phyloP scores from a whole-genome alignment of 2,888 invertebrate species.

The Gastrophysa polygoni region DNA sequence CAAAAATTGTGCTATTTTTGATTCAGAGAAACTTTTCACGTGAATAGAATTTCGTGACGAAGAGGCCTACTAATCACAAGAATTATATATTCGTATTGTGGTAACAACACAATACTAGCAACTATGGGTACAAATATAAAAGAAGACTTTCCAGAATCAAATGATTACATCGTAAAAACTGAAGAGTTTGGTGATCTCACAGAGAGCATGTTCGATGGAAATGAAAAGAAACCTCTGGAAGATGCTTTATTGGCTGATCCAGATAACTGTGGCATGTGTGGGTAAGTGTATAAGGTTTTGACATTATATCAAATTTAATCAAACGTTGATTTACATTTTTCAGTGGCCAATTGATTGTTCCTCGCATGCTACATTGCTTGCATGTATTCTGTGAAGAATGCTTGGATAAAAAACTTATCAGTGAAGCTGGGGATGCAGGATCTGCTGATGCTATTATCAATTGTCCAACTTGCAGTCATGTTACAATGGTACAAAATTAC shows the following conservation, averaged over 20 bases:
- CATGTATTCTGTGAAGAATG: slow-evolving; percentile 96
- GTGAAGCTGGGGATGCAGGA: slow-evolving; percentile 71
- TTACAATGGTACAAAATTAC: slow-evolving; percentile 71
- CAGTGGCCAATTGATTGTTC: slow-evolving; percentile 66
- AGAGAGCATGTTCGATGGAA: slow-evolving; percentile 54
- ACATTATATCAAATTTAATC: slow-evolving; percentile 20
- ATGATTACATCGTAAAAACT: slow-evolving; percentile 45
- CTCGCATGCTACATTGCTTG: slow-evolving; percentile 89
- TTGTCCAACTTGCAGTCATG: slow-evolving; percentile 85
- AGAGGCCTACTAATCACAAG: slow-evolving; percentile 48
- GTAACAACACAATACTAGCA: slow-evolving; percentile 32
- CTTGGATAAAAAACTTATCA: slow-evolving; percentile 78
- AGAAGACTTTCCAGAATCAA: slow-evolving; percentile 48
- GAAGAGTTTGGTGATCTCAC: slow-evolving; percentile 53
- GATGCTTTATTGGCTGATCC: slow-evolving; percentile 57
- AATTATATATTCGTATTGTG: slow-evolving; percentile 36
- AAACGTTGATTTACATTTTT: slow-evolving; percentile 21
- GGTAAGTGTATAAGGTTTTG: slow-evolving; percentile 49
- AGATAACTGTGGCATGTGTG: slow-evolving; percentile 58
- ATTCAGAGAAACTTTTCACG: slow-evolving; percentile 55
- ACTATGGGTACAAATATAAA: slow-evolving; percentile 49
- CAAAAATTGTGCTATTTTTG: slow-evolving; percentile 14
- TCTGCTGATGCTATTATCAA: slow-evolving; percentile 69
- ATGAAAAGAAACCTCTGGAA: slow-evolving; percentile 55
- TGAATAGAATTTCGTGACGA: slow-evolving; percentile 51